Evolutionary conservation across 2,888 invertebrate genomes (phyloP), one percentile per base, ranked within the genome.

Genomic region (Folsomia candida): DNA sequence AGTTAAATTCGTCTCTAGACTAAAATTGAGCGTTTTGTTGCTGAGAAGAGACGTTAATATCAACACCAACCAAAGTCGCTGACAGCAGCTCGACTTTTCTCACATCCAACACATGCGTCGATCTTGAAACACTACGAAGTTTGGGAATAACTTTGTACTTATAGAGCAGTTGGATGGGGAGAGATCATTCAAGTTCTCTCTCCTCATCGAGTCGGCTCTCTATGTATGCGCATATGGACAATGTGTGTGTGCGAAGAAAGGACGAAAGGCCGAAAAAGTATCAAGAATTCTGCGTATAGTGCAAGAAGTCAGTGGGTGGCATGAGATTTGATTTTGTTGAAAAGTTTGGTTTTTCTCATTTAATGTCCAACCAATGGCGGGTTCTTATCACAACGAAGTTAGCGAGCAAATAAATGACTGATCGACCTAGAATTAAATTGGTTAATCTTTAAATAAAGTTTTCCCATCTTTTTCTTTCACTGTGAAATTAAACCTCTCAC

Each of bases 281-380:
- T 4, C 4, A 57, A 57, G n/a, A 57, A 57, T 22, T 20, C 22
- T 28, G 20, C 22, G 62, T 59, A 59, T 27, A 26, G 62, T 20
- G 28, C 26, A 28, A 28, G 24, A n/a, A 62, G 28, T n/a, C 62
- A 62, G 62, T 62, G 62, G 62, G 62, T 62, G 62, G 62, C 27
- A 62, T 62, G 62, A 62, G 62, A 62, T 62, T 62, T 62, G 62
- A 62, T 62, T 62, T 62, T 29, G 29, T 62, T 62, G 20, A 6
- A 62, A 62, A 62, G 28, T 28, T 62, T 6, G 28, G 11, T 28
- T 62, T 62, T 62, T 62, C 62, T 62, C 18, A 14, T 62, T 62
- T 62, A 62, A 62, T 62, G 29, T n/a, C n/a, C 3, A 59, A 59
- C 59, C 20, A 37, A 37, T 37, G 37, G 4, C 14, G 37, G 14